Evolutionary conservation across 2,797 vertebrate genomes (phyloP).

Genomic region (Gadopsis bispinosus): DNA sequence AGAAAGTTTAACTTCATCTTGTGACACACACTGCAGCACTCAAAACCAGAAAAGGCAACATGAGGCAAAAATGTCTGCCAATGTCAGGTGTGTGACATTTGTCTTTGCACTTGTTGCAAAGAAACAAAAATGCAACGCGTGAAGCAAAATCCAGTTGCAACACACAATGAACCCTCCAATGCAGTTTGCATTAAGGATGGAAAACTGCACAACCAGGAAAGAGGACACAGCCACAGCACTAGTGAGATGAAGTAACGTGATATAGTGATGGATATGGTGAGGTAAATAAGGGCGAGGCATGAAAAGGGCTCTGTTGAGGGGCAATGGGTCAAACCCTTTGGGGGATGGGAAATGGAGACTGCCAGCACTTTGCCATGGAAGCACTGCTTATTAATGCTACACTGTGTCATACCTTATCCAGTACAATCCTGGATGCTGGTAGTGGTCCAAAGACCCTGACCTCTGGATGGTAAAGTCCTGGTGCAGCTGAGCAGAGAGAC

Average conservation of each 20-base stretch:
- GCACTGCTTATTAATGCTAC: conserved; percentile 90
- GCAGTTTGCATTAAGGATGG: neutral
- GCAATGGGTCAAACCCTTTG: conserved; percentile 86
- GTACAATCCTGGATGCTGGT: conserved; percentile 95
- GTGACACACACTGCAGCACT: conserved; percentile 15
- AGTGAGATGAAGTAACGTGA: conserved; percentile 86
- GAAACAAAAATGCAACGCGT: neutral
- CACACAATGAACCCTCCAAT: conserved; percentile 5
- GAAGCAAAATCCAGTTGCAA: neutral
- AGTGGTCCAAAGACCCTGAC: conserved; percentile 97
- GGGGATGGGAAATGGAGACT: conserved; percentile 89
- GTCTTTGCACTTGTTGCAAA: neutral
- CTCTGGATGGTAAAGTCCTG: conserved; percentile 95
- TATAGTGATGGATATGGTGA: conserved; percentile 66
- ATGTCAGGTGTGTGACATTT: neutral
- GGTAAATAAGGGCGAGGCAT: conserved; percentile 22
- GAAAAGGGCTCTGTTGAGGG: conserved; percentile 84
- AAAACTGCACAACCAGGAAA: conserved; percentile 33
- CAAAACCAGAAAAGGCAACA: conserved; percentile 22
- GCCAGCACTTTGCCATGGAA: conserved; percentile 96
- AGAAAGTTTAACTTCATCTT: conserved; percentile 10
- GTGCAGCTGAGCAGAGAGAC: conserved; percentile 97
- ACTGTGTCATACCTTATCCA: conserved; percentile 98
- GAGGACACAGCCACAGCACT: conserved; percentile 78
- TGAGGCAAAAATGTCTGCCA: neutral